Conservation (phyloP, 2,113 vertebrate species). For the Gavia stellata region DNA sequence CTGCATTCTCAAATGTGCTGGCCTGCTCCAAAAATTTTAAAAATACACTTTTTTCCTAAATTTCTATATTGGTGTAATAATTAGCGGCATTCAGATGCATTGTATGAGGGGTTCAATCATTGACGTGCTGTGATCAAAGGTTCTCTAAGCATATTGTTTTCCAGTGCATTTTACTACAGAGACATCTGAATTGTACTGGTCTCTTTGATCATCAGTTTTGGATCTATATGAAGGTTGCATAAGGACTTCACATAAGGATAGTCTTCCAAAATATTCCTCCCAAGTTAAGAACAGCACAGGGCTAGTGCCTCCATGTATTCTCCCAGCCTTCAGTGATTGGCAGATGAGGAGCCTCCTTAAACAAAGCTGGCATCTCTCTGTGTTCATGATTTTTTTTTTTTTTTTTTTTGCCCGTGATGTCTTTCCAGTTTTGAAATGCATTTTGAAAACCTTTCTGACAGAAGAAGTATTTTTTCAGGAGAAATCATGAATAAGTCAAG, state of each 20-base stretch:
- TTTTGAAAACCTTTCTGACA: not conserved
- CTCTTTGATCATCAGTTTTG: not conserved
- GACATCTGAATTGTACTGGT: not conserved
- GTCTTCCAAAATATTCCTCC: not conserved
- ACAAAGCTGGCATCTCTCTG: not conserved
- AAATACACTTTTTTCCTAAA: not conserved
- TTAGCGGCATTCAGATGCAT: not conserved
- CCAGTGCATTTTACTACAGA: not conserved
- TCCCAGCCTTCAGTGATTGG: not conserved
- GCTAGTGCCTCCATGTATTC: not conserved
- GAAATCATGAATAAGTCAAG: not conserved
- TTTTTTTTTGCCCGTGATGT: not conserved
- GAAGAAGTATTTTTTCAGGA: not conserved
- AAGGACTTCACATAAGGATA: not conserved
- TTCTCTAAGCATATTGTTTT: not conserved
- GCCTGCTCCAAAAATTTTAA: not conserved
- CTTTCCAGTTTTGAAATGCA: not conserved
- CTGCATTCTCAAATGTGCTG: not conserved
- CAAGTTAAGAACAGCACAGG: not conserved
- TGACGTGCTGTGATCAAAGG: not conserved
- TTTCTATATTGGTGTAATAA: not conserved
- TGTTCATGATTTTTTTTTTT: not conserved
- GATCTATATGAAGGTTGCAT: not conserved
- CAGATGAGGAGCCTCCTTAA: not conserved
- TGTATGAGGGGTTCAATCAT: accelerated